Percentiles rank a stretch among this genome's conserved stretches.
Evolutionary conservation across 2,113 vertebrate genomes (phyloP).

Genomic region (Asarcornis scutulata): DNA sequence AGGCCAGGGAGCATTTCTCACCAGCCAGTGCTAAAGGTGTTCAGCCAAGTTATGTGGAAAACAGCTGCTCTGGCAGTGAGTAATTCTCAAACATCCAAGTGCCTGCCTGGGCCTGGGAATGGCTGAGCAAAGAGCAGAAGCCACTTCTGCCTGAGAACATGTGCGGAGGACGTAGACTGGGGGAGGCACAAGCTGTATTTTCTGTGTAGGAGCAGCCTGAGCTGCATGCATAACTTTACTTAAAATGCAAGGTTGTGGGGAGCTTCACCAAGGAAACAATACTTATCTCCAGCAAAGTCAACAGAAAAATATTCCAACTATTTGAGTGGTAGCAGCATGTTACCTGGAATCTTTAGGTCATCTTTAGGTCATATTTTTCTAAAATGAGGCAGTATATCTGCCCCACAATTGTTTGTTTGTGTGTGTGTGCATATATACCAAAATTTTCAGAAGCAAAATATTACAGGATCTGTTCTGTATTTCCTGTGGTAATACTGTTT

Average conservation of each 20-base stretch:
- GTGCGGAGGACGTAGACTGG: background rate
- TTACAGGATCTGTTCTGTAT: background rate
- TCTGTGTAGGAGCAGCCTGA: slow-evolving; percentile 43
- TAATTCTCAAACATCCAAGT: background rate
- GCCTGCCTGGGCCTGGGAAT: background rate
- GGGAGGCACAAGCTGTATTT: slow-evolving; percentile 39
- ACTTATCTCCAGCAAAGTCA: slow-evolving; percentile 9
- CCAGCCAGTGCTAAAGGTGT: background rate
- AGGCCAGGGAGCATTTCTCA: background rate
- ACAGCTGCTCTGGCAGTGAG: background rate
- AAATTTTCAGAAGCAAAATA: background rate
- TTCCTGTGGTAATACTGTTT: background rate
- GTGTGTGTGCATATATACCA: background rate
- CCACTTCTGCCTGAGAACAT: background rate
- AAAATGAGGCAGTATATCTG: background rate
- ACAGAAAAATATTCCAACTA: slow-evolving; percentile 34
- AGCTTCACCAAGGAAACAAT: slow-evolving; percentile 62
- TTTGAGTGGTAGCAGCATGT: background rate
- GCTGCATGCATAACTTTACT: slow-evolving; percentile 57
- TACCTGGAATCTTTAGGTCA: background rate
- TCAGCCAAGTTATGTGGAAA: background rate
- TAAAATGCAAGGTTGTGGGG: slow-evolving; percentile 21
- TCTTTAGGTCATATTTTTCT: background rate
- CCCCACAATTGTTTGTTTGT: background rate
- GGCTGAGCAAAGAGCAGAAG: slow-evolving; percentile 32